phyloP scores from a whole-genome alignment of 2,113 vertebrate genomes.

The Osmerus mordax region DNA sequence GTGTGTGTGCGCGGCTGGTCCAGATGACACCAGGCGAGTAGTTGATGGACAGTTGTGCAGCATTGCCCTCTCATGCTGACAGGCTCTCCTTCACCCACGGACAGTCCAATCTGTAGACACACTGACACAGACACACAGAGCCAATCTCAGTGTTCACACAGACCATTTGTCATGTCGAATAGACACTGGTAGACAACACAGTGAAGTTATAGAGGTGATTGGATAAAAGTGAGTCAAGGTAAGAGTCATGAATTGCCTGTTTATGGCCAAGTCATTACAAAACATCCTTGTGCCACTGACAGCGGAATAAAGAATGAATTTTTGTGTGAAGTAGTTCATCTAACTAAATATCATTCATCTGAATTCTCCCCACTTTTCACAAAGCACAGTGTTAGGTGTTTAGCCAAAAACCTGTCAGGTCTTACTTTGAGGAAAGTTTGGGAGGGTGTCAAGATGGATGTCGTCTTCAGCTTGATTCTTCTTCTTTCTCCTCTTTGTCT shows the following conservation, averaged over 20 bases:
- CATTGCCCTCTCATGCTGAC: constrained; percentile 44
- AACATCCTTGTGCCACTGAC: background rate
- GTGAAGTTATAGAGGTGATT: constrained; percentile 58
- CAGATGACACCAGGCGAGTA: constrained; percentile 31
- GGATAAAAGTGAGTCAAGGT: constrained; percentile 54
- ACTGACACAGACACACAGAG: constrained; percentile 44
- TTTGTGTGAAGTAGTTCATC: background rate
- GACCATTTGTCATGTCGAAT: constrained; percentile 60
- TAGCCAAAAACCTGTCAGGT: background rate
- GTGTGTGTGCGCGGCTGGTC: constrained; percentile 9
- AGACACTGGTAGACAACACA: constrained; percentile 44
- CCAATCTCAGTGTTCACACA: constrained; percentile 48
- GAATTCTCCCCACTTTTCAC: no score
- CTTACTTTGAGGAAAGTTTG: constrained; percentile 36
- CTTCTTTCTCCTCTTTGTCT: constrained; percentile 15
- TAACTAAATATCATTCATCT: no score
- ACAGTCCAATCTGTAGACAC: constrained; percentile 66
- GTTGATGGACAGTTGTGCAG: constrained; percentile 54
- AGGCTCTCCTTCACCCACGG: constrained; percentile 57
- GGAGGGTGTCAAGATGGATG: background rate
- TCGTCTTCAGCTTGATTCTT: constrained; percentile 40
- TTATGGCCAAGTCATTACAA: constrained; percentile 12
- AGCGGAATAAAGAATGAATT: background rate
- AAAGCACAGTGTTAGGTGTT: background rate
- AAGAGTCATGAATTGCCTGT: constrained; percentile 51